phyloP scores from a whole-genome alignment of 2,797 vertebrate species.

The Falco rusticolus region DNA sequence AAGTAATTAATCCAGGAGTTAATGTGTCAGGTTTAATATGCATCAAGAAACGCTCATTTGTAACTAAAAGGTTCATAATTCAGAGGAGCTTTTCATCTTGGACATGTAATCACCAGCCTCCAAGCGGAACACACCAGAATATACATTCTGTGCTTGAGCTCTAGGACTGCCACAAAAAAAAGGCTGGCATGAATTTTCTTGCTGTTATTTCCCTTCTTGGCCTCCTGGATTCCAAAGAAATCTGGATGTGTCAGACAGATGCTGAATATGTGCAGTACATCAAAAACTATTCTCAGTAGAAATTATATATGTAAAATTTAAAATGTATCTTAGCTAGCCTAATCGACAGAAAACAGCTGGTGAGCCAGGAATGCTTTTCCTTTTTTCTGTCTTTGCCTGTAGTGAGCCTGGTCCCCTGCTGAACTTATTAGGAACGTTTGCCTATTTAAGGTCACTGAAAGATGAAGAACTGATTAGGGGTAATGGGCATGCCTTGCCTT shows the following conservation, averaged over 20 bases:
- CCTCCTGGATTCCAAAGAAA: not conserved
- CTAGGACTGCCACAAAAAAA: not conserved
- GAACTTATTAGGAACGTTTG: not conserved
- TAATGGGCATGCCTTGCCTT: not conserved
- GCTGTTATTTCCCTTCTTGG: not conserved
- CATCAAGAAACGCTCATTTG: conserved; percentile 50
- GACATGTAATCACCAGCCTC: conserved; percentile 42
- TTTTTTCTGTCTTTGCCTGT: not conserved
- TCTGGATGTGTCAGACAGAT: not conserved
- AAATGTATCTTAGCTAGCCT: not conserved
- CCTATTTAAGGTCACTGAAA: not conserved
- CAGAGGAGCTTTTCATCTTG: conserved; percentile 58
- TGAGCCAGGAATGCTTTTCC: not conserved
- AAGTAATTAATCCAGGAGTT: conserved; percentile 67
- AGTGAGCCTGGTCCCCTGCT: not conserved
- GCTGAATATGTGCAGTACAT: not conserved
- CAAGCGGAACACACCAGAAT: conserved; percentile 18
- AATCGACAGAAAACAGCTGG: not conserved
- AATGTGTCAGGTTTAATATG: conserved; percentile 65
- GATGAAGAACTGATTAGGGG: not conserved
- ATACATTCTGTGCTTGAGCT: not conserved
- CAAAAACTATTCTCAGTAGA: not conserved
- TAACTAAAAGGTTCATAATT: conserved; percentile 62
- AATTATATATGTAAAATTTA: not conserved
- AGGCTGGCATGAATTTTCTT: not conserved